Base-by-base conservation (phyloP, 2,113 vertebrate species). In the Paralichthys olivaceus region DNA sequence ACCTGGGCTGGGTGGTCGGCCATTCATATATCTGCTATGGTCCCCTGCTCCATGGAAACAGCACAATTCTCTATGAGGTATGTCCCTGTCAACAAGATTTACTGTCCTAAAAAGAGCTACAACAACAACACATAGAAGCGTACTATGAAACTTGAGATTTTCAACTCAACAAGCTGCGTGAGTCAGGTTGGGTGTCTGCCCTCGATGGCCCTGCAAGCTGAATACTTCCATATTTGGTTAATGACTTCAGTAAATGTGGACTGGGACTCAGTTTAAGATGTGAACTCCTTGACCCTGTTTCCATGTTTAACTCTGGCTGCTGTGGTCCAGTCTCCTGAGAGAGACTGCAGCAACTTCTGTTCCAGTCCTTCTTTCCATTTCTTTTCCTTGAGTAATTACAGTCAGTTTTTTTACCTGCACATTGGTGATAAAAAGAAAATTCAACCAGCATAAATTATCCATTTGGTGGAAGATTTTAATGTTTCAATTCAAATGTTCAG, bases 11-110 rank as follows among this genome's bases (percentile, higher is more conserved):
- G 98, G 98, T 99, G 51, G 98, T 99, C 1, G 98, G 98, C 22
- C 98, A 99, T 92, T 99, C 98, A 0, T 99, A 99, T 57, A 97
- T 99, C 88, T 99, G 98, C 87, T 99, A 99, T 15, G 98, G 84
- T 55, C 98, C 98, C 62, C 95, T 99, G 60, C 94, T 99, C 25
- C 96, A 99, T 59, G 97, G 97, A 0, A 99, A 97, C 90, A 93
- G 96, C 85, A 97, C 97, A 0, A 87, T 99, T 84, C 94, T 99
- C 37, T 99, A 98, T 51, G 98, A 99, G 97, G 97, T 99, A 90
- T 26, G 83, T 78, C 22, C 5, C 54, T 5, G 22, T 12, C 8
- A 49, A 17, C 26, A 0, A 3, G 22, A 6, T 37, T 62, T 12
- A 53, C 7, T 37, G 28, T 70, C 23, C 37, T 1, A 40, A 40